These are phyloP conservation scores for Carpatolechia fugitivella DNA, from an alignment of 2,888 invertebrate species.

Conservation along the genomic window DNA sequence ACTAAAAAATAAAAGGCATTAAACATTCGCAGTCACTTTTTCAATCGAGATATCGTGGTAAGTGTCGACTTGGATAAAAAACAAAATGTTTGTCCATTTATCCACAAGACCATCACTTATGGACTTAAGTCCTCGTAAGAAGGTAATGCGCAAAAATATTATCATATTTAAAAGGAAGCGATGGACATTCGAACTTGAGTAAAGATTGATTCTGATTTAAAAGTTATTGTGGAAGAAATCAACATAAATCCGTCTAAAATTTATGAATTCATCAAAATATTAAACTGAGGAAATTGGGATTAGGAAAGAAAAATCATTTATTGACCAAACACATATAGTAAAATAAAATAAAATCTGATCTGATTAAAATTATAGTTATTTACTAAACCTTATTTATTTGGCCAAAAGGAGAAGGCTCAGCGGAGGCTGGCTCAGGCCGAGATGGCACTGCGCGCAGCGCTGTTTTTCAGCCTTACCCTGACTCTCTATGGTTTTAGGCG, in stretches of 20 bases:
- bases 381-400: no score
- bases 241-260: slow-evolving; percentile 25
- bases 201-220: slow-evolving; percentile 27
- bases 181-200: slow-evolving; percentile 39
- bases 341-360: no score
- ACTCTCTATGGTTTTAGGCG: no score
- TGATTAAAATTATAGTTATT: no score
- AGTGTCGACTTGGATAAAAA: neutral
- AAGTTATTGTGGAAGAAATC: slow-evolving; percentile 46
- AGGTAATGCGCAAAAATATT: slow-evolving; percentile 62
- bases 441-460: no score
- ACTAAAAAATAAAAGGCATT: neutral
- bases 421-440: no score
- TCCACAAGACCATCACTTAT: slow-evolving; percentile 50
- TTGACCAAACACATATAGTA: no score
- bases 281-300: neutral
- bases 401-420: no score
- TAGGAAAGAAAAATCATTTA: no score
- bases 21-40: slow-evolving; percentile 1
- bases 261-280: neutral
- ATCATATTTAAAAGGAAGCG: slow-evolving; percentile 52
- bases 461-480: no score
- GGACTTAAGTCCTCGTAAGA: slow-evolving; percentile 46
- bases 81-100: slow-evolving; percentile 24
- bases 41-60: slow-evolving; percentile 29